These are phyloP conservation scores for Pardalotus punctatus DNA, from an alignment of 2,113 vertebrate species.

Conservation along the genomic window DNA sequence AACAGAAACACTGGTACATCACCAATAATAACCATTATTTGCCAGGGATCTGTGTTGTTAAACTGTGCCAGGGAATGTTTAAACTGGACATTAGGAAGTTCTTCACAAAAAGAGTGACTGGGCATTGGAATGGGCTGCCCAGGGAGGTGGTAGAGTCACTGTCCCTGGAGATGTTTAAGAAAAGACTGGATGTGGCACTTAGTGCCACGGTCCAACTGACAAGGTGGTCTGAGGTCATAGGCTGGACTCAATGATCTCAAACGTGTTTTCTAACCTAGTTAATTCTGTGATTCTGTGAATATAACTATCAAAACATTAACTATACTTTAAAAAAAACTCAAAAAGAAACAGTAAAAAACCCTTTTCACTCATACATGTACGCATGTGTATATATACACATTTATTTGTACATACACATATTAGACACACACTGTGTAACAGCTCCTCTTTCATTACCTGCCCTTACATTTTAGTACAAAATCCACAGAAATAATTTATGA, in stretches of 20 bases:
- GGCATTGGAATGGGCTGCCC: neutral
- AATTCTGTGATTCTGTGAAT: neutral
- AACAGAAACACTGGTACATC: neutral
- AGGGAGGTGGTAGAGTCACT: neutral
- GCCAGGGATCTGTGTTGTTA: neutral
- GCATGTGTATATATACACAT: no score
- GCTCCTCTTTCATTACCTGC: neutral
- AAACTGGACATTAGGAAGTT: neutral
- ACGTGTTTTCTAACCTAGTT: neutral
- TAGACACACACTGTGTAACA: neutral
- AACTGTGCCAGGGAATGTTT: neutral
- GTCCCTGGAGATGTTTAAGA: neutral
- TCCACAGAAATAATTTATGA: neutral
- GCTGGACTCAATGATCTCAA: neutral
- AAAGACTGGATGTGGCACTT: neutral
- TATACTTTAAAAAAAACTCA: neutral
- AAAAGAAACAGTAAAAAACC: neutral
- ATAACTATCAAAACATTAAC: neutral
- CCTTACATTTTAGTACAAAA: neutral
- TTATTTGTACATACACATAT: neutral
- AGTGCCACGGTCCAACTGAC: neutral
- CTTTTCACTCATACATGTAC: neutral
- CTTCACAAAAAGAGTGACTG: neutral
- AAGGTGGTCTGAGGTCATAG: neutral
- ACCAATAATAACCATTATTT: neutral